Evolutionary conservation across 1,140 invertebrate species (phyloP), one percentile per base, ranked within the genome.

Genomic region (Bombus sylvicola): DNA sequence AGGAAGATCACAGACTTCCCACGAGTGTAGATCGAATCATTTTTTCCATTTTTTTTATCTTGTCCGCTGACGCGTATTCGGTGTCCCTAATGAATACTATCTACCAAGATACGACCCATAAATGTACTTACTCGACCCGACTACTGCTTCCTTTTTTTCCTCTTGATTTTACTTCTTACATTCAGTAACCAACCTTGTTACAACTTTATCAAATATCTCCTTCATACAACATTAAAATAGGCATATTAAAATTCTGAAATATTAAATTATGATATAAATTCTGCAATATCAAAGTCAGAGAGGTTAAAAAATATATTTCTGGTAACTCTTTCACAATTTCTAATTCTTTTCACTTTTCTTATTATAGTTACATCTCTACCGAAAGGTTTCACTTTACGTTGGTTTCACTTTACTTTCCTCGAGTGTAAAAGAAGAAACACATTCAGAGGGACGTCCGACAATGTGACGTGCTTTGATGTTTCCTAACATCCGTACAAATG

Each of bases 1-100:
- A 28, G 25, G n/a, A 37, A 28, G n/a, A 25, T 15, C 64, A 57
- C 25, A 66, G 47, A 68, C 74, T 90, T 89, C 66, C 73, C 88
- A 90, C 79, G 78, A 73, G 78, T 25, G n/a, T 87, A 43, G 43
- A 85, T 75, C 59, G 77, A 71, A 74, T 69, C 18, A 72, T 87
- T 89, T 85, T 84, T 53, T 22, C 47, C 18, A 22, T 53, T 53
- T 82, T 76, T 87, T 89, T 84, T 77, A 79, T 34, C 15, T 1
- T 37, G 34, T 31, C 57, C 68, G 73, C 69, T 79, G 83, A 89
- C 87, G 82, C 66, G 53, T 75, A 64, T 53, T 28, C 64, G 64
- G 71, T 69, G 59, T 79, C 37, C 74, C 47, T 82, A 72, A 90
- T 89, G 85, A 87, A 89, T 89, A 73, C 77, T 89, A 83, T 85